phyloP scores from a whole-genome alignment of 2,888 invertebrate genomes.

The Lepetodrilus schrolli region DNA sequence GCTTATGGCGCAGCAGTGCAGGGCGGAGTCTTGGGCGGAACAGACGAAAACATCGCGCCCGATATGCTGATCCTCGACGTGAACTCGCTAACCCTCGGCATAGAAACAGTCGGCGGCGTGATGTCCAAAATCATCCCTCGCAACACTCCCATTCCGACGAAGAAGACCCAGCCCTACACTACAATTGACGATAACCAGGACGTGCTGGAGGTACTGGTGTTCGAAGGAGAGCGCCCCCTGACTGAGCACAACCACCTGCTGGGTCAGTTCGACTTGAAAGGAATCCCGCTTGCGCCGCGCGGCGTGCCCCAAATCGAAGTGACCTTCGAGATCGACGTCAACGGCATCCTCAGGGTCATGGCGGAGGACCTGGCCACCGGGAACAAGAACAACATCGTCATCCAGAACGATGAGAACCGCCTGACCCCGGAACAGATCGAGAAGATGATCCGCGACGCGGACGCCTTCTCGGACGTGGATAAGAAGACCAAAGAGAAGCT shows the following conservation, averaged over 20 bases:
- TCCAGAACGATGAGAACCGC: slow-evolving; percentile 97
- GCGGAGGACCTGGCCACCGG: slow-evolving; percentile 99
- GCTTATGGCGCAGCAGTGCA: slow-evolving; percentile 99
- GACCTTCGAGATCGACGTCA: slow-evolving; percentile 78
- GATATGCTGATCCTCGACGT: slow-evolving; percentile 83
- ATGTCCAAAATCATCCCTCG: slow-evolving; percentile 98
- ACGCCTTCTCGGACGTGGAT: slow-evolving; percentile 98
- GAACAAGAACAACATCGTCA: slow-evolving; percentile 97
- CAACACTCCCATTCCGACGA: slow-evolving; percentile 98
- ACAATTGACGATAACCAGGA: slow-evolving; percentile 99
- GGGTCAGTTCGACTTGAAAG: slow-evolving; percentile 97
- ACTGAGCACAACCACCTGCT: slow-evolving; percentile 99
- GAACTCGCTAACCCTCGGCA: slow-evolving; percentile 98
- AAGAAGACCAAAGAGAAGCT: slow-evolving; percentile 88
- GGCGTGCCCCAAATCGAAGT: slow-evolving; percentile 77
- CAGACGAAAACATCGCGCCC: slow-evolving; percentile 89
- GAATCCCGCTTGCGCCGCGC: slow-evolving; percentile 86
- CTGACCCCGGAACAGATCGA: slow-evolving; percentile 98
- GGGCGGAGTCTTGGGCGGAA: slow-evolving; percentile 98
- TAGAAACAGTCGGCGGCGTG: slow-evolving; percentile 99
- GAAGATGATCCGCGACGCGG: slow-evolving; percentile 98
- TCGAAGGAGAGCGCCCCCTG: slow-evolving; percentile 99
- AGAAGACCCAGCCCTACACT: slow-evolving; percentile 99
- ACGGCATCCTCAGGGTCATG: slow-evolving; percentile 80
- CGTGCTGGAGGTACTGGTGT: slow-evolving; percentile 92